These are phyloP conservation scores for Cristatella mucedo DNA, from an alignment of 2,888 invertebrate species.

Conservation along the genomic window DNA sequence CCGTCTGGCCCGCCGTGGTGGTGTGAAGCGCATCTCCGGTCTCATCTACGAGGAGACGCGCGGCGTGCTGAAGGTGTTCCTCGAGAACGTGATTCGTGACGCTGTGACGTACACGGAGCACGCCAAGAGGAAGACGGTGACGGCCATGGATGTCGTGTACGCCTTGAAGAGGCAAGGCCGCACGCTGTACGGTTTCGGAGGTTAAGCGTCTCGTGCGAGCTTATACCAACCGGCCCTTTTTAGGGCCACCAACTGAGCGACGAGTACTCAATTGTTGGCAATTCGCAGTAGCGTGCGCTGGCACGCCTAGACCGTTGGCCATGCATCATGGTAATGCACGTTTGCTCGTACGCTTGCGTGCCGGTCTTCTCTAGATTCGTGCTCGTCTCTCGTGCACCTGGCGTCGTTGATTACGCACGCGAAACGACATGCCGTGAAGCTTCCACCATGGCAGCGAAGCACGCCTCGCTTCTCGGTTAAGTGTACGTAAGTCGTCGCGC, in stretches of 20 bases:
- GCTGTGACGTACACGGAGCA: conserved; percentile 75
- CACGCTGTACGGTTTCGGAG: conserved; percentile 64
- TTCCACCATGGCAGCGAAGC: too few relatives aligned
- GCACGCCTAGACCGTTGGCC: too few relatives aligned
- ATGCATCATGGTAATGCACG: too few relatives aligned
- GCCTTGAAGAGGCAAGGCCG: conserved; percentile 66
- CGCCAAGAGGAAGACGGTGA: conserved; percentile 71
- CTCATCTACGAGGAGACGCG: conserved; percentile 64
- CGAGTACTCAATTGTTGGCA: too few relatives aligned
- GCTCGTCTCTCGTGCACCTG: too few relatives aligned
- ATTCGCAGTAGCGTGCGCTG: too few relatives aligned
- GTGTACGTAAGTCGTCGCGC: too few relatives aligned
- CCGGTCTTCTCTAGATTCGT: too few relatives aligned
- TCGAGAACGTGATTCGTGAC: conserved; percentile 66
- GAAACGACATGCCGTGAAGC: too few relatives aligned
- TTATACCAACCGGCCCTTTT: conserved; percentile 16
- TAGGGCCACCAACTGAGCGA: conserved; percentile 17
- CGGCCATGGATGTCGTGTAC: conserved; percentile 73
- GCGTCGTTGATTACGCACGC: too few relatives aligned
- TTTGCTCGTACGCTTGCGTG: too few relatives aligned
- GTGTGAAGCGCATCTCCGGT: conserved; percentile 52
- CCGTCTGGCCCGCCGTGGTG: conserved; percentile 53
- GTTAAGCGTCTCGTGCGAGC: conserved; percentile 30
- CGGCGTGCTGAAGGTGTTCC: conserved; percentile 60
- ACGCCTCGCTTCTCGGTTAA: too few relatives aligned